A percentile compares a stretch with the other conserved stretches of the same genome.
Conservation (phyloP, 2,888 invertebrate species). For the Cantharis rustica region DNA sequence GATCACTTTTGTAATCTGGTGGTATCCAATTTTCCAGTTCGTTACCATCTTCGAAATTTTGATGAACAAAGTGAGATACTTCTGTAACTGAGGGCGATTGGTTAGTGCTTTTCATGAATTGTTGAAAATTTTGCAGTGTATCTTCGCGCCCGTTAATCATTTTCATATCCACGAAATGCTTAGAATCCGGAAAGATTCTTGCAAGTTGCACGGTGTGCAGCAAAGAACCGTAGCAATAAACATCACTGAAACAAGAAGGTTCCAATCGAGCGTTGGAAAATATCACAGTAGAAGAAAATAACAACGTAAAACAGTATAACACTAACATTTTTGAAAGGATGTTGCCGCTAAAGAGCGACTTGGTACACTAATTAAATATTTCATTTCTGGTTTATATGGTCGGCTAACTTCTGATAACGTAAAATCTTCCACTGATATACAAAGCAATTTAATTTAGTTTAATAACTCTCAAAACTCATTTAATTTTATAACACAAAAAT, state of each 20-base stretch:
- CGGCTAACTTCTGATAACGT: not conserved
- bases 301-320: not conserved
- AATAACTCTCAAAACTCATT: not conserved
- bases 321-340: not conserved
- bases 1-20: constrained; percentile 62
- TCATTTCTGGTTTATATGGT: not conserved
- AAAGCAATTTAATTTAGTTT: not conserved
- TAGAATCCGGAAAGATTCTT: constrained; percentile 18
- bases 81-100: constrained; percentile 58
- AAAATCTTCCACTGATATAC: not conserved
- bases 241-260: constrained; percentile 15
- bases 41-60: constrained; percentile 63
- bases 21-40: constrained; percentile 68
- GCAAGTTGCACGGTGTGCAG: constrained; percentile 23
- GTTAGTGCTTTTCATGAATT: constrained; percentile 60
- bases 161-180: constrained; percentile 17
- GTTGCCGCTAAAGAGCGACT: not conserved
- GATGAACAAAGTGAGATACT: constrained; percentile 60
- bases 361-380: not conserved
- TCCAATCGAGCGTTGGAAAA: not conserved
- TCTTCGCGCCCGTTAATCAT: not conserved
- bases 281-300: not conserved
- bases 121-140: constrained; percentile 59
- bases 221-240: constrained; percentile 22
- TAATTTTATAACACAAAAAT: not conserved